phyloP scores from a whole-genome alignment of 2,113 vertebrate species.

The Isurus oxyrinchus region DNA sequence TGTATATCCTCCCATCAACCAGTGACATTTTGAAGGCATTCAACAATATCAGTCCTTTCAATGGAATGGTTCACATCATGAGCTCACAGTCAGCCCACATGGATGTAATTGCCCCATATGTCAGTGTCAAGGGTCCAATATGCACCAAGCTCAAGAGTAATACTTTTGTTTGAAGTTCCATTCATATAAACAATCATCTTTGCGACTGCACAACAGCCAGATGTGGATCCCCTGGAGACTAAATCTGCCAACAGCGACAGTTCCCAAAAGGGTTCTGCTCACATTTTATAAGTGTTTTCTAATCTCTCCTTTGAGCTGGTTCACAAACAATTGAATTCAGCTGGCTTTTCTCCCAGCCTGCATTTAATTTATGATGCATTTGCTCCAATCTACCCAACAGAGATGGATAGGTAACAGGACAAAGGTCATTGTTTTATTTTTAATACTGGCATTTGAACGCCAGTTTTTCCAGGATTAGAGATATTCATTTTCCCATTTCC shows the following conservation, averaged over 20 bases:
- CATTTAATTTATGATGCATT: slow-evolving; percentile 15
- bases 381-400: background rate
- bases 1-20: background rate
- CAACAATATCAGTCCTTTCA: background rate
- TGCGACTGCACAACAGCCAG: background rate
- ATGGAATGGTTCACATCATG: background rate
- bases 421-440: background rate
- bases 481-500: background rate
- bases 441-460: background rate
- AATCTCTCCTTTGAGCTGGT: slow-evolving; percentile 1
- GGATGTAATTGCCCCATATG: background rate
- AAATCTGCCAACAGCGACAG: slow-evolving; percentile 15
- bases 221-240: slow-evolving; percentile 4
- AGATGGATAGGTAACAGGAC: background rate
- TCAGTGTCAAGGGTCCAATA: slow-evolving; percentile 19
- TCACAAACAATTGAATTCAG: slow-evolving; percentile 18
- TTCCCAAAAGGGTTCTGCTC: background rate
- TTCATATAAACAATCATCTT: slow-evolving; percentile 22
- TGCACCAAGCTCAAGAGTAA: background rate
- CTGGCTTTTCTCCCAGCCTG: background rate
- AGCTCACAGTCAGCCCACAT: background rate
- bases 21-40: background rate
- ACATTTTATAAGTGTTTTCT: slow-evolving; percentile 26
- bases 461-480: background rate
- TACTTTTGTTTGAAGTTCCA: slow-evolving; percentile 26